Base-by-base conservation (phyloP, 92 coral and sea anemone species). In the Zoanthus sansibaricus region DNA sequence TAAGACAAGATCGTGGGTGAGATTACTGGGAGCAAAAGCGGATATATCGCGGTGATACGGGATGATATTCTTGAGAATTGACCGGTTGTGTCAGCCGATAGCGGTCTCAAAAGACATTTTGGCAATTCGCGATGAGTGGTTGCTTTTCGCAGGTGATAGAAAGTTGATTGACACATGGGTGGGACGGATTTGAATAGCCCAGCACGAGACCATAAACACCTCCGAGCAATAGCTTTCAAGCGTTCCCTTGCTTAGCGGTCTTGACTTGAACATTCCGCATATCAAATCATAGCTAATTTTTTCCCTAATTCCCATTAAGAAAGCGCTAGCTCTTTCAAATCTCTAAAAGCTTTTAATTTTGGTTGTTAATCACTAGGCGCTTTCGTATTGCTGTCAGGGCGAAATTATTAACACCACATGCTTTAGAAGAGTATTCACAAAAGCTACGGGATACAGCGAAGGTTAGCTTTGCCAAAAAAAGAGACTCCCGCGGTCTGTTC, bases 181-280 rank as follows among this genome's bases (percentile, higher is more conserved):
- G 87, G 94, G 96, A 91, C 86, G 87, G 86, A 91, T 93, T 95
- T 95, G 98, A 95, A 95, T 93, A 86, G 92, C 98, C 0, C 98
- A 95, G 95, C 94, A 79, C 93, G 98, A 82, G 78, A 87, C 86
- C 82, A 88, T 95, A 95, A 95, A 95, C 98, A 95, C 96, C 98
- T 95, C 88, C 64, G 71, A 95, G 95, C 98, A 92, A 91, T 92
- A 89, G 98, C 94, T 94, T 83, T 93, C 86, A 89, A 87, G 78
- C 91, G 82, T 78, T 56, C 84, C 91, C 82, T 83, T 83, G 87
- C 79, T 37, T 31, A 86, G 90, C 69, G 46, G 72, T 70, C 55
- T 25, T 54, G 82, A 37, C 79, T 64, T 18, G 75, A 76, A 87
- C 46, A 83, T 72, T 76, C 25, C 25, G 25, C 88, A 46, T 59